Evolutionary conservation across 2,888 invertebrate species (phyloP).

Genomic region (Pristionchus fissidentatus): DNA sequence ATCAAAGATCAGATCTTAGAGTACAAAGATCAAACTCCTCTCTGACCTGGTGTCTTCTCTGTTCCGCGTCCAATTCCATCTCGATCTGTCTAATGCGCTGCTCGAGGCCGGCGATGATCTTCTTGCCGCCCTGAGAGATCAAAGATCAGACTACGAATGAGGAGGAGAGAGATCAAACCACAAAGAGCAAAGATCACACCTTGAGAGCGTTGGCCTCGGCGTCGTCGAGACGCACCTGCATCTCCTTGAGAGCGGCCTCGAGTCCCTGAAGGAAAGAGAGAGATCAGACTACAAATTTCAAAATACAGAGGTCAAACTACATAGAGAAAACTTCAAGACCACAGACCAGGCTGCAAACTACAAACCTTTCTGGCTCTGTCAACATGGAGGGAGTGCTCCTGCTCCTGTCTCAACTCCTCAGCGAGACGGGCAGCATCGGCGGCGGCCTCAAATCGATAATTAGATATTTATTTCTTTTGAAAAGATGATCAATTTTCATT

Average conservation of each 20-base stretch:
- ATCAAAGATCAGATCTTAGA: background rate
- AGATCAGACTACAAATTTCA: background rate
- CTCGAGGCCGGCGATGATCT: slow-evolving; percentile 98
- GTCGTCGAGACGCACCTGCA: slow-evolving; percentile 86
- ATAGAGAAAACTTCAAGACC: no score
- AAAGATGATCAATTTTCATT: background rate
- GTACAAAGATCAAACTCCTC: slow-evolving; percentile 70
- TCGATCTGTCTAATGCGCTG: slow-evolving; percentile 85
- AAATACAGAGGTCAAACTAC: slow-evolving; percentile 77
- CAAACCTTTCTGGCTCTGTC: slow-evolving; percentile 94
- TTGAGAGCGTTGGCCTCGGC: slow-evolving; percentile 83
- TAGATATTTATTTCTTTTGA: slow-evolving; percentile 77
- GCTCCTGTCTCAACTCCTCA: slow-evolving; percentile 87
- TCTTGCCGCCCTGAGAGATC: slow-evolving; percentile 91
- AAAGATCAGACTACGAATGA: background rate
- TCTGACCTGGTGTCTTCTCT: slow-evolving; percentile 64
- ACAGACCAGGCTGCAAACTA: background rate
- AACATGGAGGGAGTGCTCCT: slow-evolving; percentile 97
- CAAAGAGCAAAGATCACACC: slow-evolving; percentile 22
- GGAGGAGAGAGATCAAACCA: background rate
- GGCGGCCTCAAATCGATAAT: slow-evolving; percentile 74
- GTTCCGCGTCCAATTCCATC: slow-evolving; percentile 86
- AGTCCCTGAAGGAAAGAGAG: slow-evolving; percentile 80
- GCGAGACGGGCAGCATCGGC: slow-evolving; percentile 98
- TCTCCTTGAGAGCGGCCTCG: slow-evolving; percentile 95